Evolutionary conservation across 2,888 invertebrate genomes (phyloP), one percentile per base, ranked within the genome.

Genomic region (Lithophane ornitopus): DNA sequence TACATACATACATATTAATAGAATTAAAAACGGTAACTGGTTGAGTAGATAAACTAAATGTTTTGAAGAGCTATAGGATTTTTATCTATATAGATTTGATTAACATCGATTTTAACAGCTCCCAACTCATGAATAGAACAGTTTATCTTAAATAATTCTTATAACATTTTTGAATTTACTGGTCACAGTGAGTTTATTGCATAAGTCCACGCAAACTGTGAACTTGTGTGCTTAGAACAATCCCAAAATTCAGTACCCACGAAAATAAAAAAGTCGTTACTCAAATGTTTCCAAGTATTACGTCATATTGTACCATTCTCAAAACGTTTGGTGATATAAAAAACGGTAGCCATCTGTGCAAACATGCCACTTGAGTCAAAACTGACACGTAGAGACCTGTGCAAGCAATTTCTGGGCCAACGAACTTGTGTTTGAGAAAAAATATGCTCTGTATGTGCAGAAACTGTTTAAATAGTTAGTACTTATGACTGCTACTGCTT

Each of bases 341-440:
- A 91, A 76, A 74, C 88, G 75, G 91, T 89, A 90, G 90, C 90
- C 92, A 92, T 91, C 90, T 93, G 93, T 88, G 88, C 90, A 91
- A 92, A 92, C 88, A 87, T 85, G 70, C 83, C 89, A 90, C 89
- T 91, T 90, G 89, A 86, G 86, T 80, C 78, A 65, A 78, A 85
- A 87, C 87, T 88, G 88, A 88, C 88, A 87, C 54, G 84, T 81
- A 65, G 69, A 78, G 83, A 80, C 82, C 89, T 89, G 87, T 85
- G 84, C 86, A 89, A 89, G 90, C 85, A 88, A 89, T 90, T 89
- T 89, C 83, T 82, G 86, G 91, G 91, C 85, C 93, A 91, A 88
- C 88, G 93, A 93, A 91, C 93, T 88, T 83, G 66, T 81, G 69
- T 80, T 86, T 85, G 80, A 78, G 76, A 88, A 88, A 87, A 90